A percentile compares a stretch with the other conserved stretches of the same genome.
Evolutionary conservation across 2,888 invertebrate species (phyloP).

Genomic region (Drosophila borborema): DNA sequence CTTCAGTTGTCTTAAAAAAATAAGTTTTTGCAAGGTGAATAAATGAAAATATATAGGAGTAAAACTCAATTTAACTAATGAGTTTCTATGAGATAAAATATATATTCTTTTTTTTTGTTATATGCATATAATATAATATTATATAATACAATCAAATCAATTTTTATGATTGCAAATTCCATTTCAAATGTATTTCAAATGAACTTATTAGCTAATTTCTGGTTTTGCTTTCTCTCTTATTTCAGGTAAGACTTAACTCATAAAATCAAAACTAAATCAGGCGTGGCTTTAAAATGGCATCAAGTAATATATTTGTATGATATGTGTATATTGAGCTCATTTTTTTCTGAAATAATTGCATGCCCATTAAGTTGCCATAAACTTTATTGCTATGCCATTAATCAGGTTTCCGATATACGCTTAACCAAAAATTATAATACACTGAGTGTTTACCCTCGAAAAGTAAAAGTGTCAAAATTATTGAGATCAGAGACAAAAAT

Average conservation of each 20-base stretch:
- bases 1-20: slow-evolving; percentile 11
- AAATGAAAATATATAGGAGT: not conserved
- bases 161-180: slow-evolving; percentile 10
- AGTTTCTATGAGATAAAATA: slow-evolving; percentile 1
- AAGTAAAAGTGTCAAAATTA: slow-evolving; percentile 66
- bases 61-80: not conserved
- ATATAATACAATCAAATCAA: slow-evolving; percentile 5
- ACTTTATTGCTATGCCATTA: slow-evolving; percentile 9
- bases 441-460: slow-evolving; percentile 16
- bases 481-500: slow-evolving; percentile 33
- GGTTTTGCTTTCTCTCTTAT: slow-evolving; percentile 37
- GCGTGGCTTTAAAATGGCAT: slow-evolving; percentile 11
- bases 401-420: slow-evolving; percentile 12
- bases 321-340: not conserved
- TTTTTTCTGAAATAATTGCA: not conserved
- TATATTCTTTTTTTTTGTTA: not conserved
- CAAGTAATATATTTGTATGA: slow-evolving; percentile 15
- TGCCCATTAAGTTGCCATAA: slow-evolving; percentile 1
- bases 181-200: slow-evolving; percentile 21
- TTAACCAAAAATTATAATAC: slow-evolving; percentile 13
- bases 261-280: not conserved
- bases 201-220: slow-evolving; percentile 29
- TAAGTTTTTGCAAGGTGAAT: slow-evolving; percentile 21
- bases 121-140: not conserved
- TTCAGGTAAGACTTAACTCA: slow-evolving; percentile 64